Percentiles rank a stretch among this genome's conserved stretches.
phyloP scores from a whole-genome alignment of 2,113 vertebrate species.

The Mus pahari region DNA sequence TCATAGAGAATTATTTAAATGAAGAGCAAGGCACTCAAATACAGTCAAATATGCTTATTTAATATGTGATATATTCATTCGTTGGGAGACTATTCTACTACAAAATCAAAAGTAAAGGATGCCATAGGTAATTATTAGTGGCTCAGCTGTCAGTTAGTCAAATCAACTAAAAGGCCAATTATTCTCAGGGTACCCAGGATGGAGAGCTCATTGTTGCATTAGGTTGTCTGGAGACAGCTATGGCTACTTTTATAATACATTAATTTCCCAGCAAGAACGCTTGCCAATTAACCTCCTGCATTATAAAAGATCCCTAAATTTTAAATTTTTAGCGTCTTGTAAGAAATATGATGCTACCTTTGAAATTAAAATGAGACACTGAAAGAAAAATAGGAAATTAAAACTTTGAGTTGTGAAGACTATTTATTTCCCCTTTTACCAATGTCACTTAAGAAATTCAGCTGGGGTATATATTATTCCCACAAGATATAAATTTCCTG shows the following conservation, averaged over 20 bases:
- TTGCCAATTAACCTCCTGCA: constrained; percentile 81
- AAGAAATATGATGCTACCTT: constrained; percentile 20
- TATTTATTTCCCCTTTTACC: constrained; percentile 36
- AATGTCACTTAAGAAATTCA: constrained; percentile 57
- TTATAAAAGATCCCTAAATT: constrained; percentile 69
- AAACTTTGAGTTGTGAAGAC: constrained; percentile 37
- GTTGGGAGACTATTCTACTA: constrained; percentile 81
- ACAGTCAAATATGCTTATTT: constrained; percentile 81
- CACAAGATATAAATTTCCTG: background rate
- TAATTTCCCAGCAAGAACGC: constrained; percentile 88
- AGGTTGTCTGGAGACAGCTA: constrained; percentile 80
- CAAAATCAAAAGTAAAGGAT: constrained; percentile 87
- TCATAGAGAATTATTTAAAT: constrained; percentile 89
- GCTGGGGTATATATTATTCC: background rate
- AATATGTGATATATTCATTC: constrained; percentile 79
- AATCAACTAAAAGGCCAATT: constrained; percentile 94
- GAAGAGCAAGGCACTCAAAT: constrained; percentile 84
- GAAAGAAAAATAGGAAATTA: constrained; percentile 21
- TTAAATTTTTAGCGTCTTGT: constrained; percentile 55
- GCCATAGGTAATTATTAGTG: constrained; percentile 89
- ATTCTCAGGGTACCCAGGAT: constrained; percentile 90
- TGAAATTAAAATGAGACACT: constrained; percentile 35
- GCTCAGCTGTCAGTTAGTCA: constrained; percentile 89
- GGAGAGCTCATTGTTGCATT: constrained; percentile 86
- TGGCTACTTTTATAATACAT: constrained; percentile 67